These are phyloP conservation scores for Aix galericulata DNA, from an alignment of 2,113 vertebrate species.

Conservation along the genomic window DNA sequence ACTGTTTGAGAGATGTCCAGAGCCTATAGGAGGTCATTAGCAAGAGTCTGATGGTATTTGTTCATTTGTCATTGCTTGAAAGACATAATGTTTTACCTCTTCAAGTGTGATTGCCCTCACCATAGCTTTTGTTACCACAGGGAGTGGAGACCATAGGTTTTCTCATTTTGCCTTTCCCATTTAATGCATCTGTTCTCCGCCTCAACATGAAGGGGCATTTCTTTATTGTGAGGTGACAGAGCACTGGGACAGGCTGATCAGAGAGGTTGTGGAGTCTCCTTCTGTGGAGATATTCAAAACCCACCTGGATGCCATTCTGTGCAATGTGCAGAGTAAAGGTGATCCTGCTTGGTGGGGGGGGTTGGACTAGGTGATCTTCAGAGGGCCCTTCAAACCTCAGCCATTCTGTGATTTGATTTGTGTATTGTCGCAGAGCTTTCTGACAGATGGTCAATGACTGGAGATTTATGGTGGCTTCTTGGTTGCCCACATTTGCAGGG, in stretches of 20 bases:
- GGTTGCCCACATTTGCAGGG: neutral
- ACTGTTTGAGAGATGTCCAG: neutral
- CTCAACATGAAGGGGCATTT: too few species aligned
- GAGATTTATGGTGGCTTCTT: neutral
- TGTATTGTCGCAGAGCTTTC: neutral
- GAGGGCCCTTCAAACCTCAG: too few species aligned
- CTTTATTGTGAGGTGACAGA: too few species aligned
- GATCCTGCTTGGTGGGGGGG: too few species aligned
- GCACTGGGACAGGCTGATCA: too few species aligned
- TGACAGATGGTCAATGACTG: neutral
- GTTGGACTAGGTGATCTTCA: too few species aligned
- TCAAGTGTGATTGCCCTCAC: neutral
- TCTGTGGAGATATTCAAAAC: too few species aligned
- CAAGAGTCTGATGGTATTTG: neutral
- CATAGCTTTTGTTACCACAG: neutral
- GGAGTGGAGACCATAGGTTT: rapidly evolving
- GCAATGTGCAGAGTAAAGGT: too few species aligned
- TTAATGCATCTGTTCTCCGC: neutral
- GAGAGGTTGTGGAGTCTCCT: too few species aligned
- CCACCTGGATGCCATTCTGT: too few species aligned
- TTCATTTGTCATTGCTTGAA: neutral
- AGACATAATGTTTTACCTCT: neutral
- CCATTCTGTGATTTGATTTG: neutral
- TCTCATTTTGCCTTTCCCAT: neutral
- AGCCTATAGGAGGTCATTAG: neutral